phyloP scores from a whole-genome alignment of 2,113 vertebrate genomes.

The Nannobrachium achirus region DNA sequence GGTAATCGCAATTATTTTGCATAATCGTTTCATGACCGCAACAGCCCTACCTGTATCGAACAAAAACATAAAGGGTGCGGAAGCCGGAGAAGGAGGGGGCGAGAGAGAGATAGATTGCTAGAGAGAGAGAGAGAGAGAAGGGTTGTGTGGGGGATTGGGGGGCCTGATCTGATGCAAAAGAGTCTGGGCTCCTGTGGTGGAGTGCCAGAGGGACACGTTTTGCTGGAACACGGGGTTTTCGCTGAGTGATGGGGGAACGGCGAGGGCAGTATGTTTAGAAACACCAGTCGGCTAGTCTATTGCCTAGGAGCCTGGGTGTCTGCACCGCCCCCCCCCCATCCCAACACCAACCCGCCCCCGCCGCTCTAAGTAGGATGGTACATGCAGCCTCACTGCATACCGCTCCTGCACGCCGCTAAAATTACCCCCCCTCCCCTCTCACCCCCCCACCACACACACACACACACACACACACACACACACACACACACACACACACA shows the following conservation, averaged over 20 bases:
- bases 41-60: constrained; percentile 46
- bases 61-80: constrained; percentile 46
- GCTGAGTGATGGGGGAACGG: constrained; percentile 77
- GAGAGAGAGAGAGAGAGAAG: constrained; percentile 26
- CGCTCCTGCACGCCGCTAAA: constrained; percentile 69
- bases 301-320: constrained; percentile 81
- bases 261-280: constrained; percentile 76
- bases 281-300: constrained; percentile 76
- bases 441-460: neutral
- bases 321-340: constrained; percentile 49
- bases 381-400: constrained; percentile 76
- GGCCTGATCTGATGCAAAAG: constrained; percentile 17
- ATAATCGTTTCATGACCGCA: too few relatives aligned
- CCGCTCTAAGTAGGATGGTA: constrained; percentile 75
- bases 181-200: constrained; percentile 67
- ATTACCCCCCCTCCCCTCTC: constrained; percentile 64
- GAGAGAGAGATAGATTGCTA: neutral
- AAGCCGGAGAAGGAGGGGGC: neutral
- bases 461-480: too few relatives aligned
- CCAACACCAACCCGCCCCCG: constrained; percentile 2
- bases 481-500: too few relatives aligned
- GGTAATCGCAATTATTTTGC: too few relatives aligned
- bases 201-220: constrained; percentile 74
- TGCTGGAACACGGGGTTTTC: constrained; percentile 65
- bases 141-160: constrained; percentile 24